A percentile compares a stretch with the other conserved stretches of the same genome.
These are phyloP conservation scores for Chrysolina americana DNA, from an alignment of 2,888 invertebrate species.

Conservation along the genomic window DNA sequence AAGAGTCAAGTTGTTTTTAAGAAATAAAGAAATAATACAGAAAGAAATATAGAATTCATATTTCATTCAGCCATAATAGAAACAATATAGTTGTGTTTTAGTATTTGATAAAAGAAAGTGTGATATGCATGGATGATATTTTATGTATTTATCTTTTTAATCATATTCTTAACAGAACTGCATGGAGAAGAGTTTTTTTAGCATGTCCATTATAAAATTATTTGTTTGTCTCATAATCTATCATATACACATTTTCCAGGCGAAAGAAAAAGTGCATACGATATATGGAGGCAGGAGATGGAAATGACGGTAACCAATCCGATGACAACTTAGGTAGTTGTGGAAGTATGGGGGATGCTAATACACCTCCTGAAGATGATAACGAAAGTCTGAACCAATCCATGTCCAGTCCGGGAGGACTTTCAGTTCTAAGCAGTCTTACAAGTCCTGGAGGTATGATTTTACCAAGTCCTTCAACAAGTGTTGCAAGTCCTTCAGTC, in stretches of 20 bases:
- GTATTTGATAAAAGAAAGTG: not conserved
- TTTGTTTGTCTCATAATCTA: conserved; percentile 17
- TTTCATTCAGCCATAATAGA: not conserved
- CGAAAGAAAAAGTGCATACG: conserved; percentile 98
- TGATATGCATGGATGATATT: conserved; percentile 1
- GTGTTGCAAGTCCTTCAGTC: conserved; percentile 77
- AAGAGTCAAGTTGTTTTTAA: too few species aligned
- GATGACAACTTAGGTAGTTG: conserved; percentile 86
- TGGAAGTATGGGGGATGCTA: conserved; percentile 83
- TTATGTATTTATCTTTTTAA: not conserved
- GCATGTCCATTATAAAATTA: conserved; percentile 24
- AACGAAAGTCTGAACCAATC: conserved; percentile 76
- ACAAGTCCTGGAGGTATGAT: conserved; percentile 79
- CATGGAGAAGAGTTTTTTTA: not conserved
- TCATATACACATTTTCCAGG: conserved; percentile 71
- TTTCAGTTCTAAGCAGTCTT: conserved; percentile 79
- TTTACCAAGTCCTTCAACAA: conserved; percentile 85
- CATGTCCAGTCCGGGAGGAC: conserved; percentile 75
- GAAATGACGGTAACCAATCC: conserved; percentile 76
- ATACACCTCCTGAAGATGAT: conserved; percentile 78
- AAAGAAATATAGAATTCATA: too few species aligned
- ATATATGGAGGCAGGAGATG: conserved; percentile 88
- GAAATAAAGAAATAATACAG: too few species aligned
- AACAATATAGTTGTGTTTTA: not conserved
- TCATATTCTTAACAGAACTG: conserved; percentile 6